Evolutionary conservation across 2,113 vertebrate species (phyloP), one percentile per base, ranked within the genome.

Genomic region (Diphyllodes magnificus): DNA sequence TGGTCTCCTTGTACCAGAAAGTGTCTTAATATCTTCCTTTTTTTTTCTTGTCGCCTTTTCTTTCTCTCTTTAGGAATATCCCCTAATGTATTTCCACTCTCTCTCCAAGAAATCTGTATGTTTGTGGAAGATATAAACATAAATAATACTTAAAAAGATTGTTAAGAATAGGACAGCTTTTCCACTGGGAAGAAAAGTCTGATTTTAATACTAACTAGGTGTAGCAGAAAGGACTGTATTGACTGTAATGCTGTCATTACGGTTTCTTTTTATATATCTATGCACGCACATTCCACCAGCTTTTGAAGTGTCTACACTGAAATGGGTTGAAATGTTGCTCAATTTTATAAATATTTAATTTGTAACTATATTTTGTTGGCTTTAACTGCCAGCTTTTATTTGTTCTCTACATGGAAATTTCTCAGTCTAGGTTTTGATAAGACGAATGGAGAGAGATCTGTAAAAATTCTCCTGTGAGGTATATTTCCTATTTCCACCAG

Each of bases 21-120:
- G 33, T 37, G 27, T 59, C 40, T 75, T 31, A 56, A 13, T 47
- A 37, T 9, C 15, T 35, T 51, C 5, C 5, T 39, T 33, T 53
- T 28, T 39, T n/a, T 53, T 14, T 0, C 2, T 24, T 23, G 5
- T 73, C 0, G 0, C 16, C 2, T 65, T 44, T 44, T 56, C 13
- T 51, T 37, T 60, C 15, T 37, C 11, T 64, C 8, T n/a, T 68
- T 45, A 40, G 10, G 44, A 78, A 56, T 17, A 21, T 10, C 21
- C 39, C 33, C 25, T 64, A 25, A n/a, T 15, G 6, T 79, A 23
- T 71, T 75, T 60, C 28, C 27, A 37, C 18, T 60, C 54, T 37
- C 33, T 75, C 40, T 60, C 37, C 56, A 45, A 51, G 40, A 89
- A 53, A 49, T 65, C 64, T 84, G 33, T 73, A 15, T 27, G 23